phyloP scores from a whole-genome alignment of 2,797 vertebrate genomes.

The Gymnopithys bicolor region DNA sequence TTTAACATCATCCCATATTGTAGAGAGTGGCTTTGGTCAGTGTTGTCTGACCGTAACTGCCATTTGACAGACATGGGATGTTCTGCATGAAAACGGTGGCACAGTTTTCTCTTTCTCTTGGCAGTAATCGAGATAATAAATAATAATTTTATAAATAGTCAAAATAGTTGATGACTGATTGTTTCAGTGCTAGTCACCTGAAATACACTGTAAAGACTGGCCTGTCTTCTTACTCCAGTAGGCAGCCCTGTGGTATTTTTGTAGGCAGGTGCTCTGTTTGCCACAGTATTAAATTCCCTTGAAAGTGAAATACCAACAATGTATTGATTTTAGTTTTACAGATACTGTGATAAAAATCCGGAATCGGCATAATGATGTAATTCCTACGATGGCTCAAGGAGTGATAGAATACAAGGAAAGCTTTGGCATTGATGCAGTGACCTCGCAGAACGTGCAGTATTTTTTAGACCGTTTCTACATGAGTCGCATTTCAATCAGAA shows the following conservation, averaged over 20 bases:
- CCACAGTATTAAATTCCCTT: background rate
- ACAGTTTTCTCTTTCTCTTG: background rate
- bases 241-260: background rate
- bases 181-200: background rate
- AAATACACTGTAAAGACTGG: background rate
- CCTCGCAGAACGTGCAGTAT: slow-evolving; percentile 97
- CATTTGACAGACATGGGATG: background rate
- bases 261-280: background rate
- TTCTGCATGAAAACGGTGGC: background rate
- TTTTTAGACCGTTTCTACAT: slow-evolving; percentile 99
- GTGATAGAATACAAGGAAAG: slow-evolving; percentile 95
- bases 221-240: background rate
- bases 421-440: slow-evolving; percentile 92
- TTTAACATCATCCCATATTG: background rate
- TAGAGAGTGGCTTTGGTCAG: background rate
- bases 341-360: slow-evolving; percentile 93
- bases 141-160: background rate
- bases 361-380: slow-evolving; percentile 96
- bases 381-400: slow-evolving; percentile 98
- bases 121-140: background rate
- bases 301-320: slow-evolving; percentile 20
- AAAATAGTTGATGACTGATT: background rate
- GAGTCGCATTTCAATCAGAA: slow-evolving; percentile 98
- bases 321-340: slow-evolving; percentile 87
- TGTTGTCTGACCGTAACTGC: background rate